Evolutionary conservation across 1,140 invertebrate species (phyloP).

Genomic region (Scaptomyza hsui): DNA sequence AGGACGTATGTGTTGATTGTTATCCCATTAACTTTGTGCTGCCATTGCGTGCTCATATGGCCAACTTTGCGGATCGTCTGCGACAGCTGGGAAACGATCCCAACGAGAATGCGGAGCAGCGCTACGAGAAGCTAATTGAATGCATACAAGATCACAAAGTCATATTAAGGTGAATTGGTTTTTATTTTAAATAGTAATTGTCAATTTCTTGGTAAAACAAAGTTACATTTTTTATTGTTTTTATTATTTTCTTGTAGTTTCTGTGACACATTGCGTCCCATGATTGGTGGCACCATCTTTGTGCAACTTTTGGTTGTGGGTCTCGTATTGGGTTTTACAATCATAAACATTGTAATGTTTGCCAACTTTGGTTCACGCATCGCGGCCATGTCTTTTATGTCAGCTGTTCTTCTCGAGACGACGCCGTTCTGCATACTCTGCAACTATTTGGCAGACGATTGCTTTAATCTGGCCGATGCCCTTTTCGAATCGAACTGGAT

Average conservation of each 20-base stretch:
- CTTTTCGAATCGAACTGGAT: slow-evolving; percentile 70
- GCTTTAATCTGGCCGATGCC: slow-evolving; percentile 50
- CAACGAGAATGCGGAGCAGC: slow-evolving; percentile 25
- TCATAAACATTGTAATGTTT: slow-evolving; percentile 68
- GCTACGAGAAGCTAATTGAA: slow-evolving; percentile 44
- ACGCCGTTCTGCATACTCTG: slow-evolving; percentile 69
- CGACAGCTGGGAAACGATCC: slow-evolving; percentile 47
- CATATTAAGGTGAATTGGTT: slow-evolving; percentile 39
- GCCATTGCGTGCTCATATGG: slow-evolving; percentile 57
- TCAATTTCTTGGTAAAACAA: no score
- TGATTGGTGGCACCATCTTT: slow-evolving; percentile 71
- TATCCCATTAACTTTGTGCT: slow-evolving; percentile 61
- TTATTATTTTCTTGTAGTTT: slow-evolving; percentile 25
- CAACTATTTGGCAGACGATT: slow-evolving; percentile 61
- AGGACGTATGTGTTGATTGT: slow-evolving; percentile 65
- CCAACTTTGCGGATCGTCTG: slow-evolving; percentile 50
- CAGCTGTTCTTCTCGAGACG: slow-evolving; percentile 57
- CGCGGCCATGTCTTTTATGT: slow-evolving; percentile 56
- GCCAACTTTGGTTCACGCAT: slow-evolving; percentile 57
- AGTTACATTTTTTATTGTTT: not conserved
- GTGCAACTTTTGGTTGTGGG: slow-evolving; percentile 67
- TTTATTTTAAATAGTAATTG: no score
- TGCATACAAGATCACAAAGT: slow-evolving; percentile 60
- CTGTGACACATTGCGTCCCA: slow-evolving; percentile 57
- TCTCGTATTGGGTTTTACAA: slow-evolving; percentile 58